Conservation (phyloP, 2,888 invertebrate species). For the Leuctra nigra region DNA sequence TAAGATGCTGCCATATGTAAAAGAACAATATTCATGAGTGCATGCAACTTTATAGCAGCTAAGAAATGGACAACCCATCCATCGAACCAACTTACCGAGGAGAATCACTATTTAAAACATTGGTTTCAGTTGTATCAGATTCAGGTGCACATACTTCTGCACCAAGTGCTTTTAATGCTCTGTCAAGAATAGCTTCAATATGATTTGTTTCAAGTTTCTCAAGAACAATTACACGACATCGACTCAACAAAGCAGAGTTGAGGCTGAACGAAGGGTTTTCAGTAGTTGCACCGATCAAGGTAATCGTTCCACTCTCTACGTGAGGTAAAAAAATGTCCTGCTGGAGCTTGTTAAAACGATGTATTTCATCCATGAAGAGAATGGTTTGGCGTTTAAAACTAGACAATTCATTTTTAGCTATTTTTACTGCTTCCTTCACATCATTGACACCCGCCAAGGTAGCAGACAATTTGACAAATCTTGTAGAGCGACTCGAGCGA, state of each 20-base stretch:
- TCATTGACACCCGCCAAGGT: slow-evolving; percentile 70
- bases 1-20: slow-evolving; percentile 35
- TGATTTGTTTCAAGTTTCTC: slow-evolving; percentile 58
- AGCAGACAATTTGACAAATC: slow-evolving; percentile 69
- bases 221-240: slow-evolving; percentile 68
- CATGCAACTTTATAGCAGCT: too few species aligned
- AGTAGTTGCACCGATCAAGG: slow-evolving; percentile 75
- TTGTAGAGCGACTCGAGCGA: slow-evolving; percentile 43
- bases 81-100: neutral
- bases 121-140: too few species aligned
- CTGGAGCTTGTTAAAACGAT: slow-evolving; percentile 76
- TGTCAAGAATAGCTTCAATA: slow-evolving; percentile 53
- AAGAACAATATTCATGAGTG: too few species aligned
- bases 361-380: slow-evolving; percentile 82
- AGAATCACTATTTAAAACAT: too few species aligned
- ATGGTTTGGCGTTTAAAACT: slow-evolving; percentile 62
- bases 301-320: slow-evolving; percentile 72
- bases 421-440: slow-evolving; percentile 64
- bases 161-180: slow-evolving; percentile 45
- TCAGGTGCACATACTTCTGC: too few species aligned
- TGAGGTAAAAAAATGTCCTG: slow-evolving; percentile 76
- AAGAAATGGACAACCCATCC: neutral
- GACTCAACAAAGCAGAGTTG: slow-evolving; percentile 69
- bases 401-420: slow-evolving; percentile 64
- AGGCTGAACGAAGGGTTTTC: slow-evolving; percentile 84